Conservation (phyloP, 2,113 vertebrate genomes). For the Felis chaus region DNA sequence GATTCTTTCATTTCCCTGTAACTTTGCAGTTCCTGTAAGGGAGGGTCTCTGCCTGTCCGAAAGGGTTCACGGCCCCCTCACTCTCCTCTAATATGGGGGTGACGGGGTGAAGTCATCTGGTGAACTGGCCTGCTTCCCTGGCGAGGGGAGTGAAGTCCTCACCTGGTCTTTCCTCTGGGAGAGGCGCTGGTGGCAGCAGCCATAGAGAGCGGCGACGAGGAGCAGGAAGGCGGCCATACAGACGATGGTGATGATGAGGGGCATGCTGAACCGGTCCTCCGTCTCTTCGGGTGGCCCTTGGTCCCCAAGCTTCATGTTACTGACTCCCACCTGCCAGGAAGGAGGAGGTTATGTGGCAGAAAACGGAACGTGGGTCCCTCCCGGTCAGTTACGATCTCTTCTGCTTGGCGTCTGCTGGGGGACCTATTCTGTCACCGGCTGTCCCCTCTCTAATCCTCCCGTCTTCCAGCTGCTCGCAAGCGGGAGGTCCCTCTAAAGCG, state of each 20-base stretch:
- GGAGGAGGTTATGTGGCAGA: not conserved
- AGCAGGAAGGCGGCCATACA: slow-evolving; percentile 86
- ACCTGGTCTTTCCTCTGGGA: slow-evolving; percentile 88
- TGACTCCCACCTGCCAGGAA: slow-evolving; percentile 76
- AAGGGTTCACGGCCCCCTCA: accelerated
- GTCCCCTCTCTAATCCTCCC: not conserved
- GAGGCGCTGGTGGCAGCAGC: slow-evolving; percentile 88
- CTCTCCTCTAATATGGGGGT: not conserved
- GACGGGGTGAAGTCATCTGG: not conserved
- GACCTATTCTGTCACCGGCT: accelerated
- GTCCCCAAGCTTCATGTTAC: slow-evolving; percentile 63
- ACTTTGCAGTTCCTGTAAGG: not conserved
- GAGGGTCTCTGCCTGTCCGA: not conserved
- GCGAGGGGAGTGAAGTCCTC: not conserved
- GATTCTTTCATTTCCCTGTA: not conserved
- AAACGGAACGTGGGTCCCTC: not conserved
- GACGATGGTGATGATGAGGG: slow-evolving; percentile 88
- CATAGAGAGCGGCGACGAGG: slow-evolving; percentile 82
- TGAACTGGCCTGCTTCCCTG: not conserved
- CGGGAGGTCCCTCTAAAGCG: accelerated
- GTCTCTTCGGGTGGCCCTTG: slow-evolving; percentile 50
- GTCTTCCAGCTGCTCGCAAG: no score
- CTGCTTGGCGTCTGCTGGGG: not conserved
- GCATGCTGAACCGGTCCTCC: slow-evolving; percentile 83
- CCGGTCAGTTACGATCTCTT: not conserved